Conservation (phyloP, 2,113 vertebrate genomes). For the Delphinus delphis region DNA sequence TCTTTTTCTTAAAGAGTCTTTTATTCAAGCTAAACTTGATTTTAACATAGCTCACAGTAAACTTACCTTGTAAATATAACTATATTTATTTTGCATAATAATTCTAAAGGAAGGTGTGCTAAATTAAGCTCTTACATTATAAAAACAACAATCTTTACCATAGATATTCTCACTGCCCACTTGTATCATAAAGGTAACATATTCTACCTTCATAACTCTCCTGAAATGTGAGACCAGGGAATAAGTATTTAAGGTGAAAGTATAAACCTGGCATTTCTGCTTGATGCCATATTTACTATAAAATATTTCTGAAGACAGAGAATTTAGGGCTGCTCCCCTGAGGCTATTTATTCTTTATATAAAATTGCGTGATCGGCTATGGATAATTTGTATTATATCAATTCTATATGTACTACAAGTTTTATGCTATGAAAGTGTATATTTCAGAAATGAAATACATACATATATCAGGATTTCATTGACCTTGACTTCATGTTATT, state of each 20-base stretch:
- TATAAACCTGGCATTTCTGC: neutral
- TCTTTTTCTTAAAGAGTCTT: neutral
- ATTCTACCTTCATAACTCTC: neutral
- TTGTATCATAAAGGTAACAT: neutral
- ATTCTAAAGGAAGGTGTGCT: neutral
- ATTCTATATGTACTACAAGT: neutral
- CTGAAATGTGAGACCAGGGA: neutral
- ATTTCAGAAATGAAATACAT: slow-evolving; percentile 60
- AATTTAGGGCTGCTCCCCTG: rapidly evolving
- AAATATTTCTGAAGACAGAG: neutral
- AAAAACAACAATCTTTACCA: neutral
- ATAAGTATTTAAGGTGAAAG: neutral
- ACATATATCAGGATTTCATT: neutral
- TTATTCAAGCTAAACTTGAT: neutral
- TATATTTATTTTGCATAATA: neutral
- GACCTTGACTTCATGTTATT: slow-evolving; percentile 68
- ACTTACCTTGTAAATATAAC: neutral
- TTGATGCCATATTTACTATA: neutral
- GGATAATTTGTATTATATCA: neutral
- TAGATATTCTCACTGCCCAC: neutral
- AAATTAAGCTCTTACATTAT: neutral
- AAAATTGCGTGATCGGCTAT: neutral
- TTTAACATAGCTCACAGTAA: neutral
- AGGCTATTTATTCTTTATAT: neutral
- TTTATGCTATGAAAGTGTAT: neutral